Evolutionary conservation across 2,113 vertebrate genomes (phyloP).

Genomic region (Pungitius pungitius): DNA sequence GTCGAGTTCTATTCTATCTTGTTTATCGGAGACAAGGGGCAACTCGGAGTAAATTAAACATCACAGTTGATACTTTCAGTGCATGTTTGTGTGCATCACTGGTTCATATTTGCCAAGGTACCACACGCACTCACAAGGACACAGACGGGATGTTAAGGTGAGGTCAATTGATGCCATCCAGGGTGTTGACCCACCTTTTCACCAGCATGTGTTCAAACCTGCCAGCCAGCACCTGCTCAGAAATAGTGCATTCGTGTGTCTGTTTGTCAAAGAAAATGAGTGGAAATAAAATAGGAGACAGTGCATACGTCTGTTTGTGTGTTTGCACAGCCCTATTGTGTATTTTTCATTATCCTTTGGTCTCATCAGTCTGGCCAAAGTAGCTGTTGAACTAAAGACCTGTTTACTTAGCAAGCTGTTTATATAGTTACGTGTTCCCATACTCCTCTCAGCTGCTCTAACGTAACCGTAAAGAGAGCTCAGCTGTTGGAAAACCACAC

Average conservation of each 20-base stretch:
- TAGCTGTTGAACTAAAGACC: slow-evolving; percentile 42
- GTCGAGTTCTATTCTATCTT: background rate
- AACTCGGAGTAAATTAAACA: background rate
- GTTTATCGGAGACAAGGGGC: background rate
- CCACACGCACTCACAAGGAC: background rate
- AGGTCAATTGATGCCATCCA: slow-evolving; percentile 30
- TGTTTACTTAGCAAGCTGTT: slow-evolving; percentile 58
- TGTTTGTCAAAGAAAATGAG: slow-evolving; percentile 1
- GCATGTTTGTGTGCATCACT: slow-evolving; percentile 1
- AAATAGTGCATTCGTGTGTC: background rate
- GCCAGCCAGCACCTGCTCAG: slow-evolving; percentile 52
- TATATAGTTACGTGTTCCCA: slow-evolving; percentile 44
- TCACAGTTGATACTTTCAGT: background rate
- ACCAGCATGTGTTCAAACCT: slow-evolving; percentile 37
- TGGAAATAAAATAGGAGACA: slow-evolving; percentile 20
- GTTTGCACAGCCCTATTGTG: slow-evolving; percentile 24
- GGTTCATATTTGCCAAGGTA: slow-evolving; percentile 13
- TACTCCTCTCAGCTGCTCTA: slow-evolving; percentile 38
- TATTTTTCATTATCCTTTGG: slow-evolving; percentile 14
- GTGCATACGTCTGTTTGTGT: slow-evolving; percentile 12
- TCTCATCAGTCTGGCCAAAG: slow-evolving; percentile 36
- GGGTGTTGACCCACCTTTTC: slow-evolving; percentile 48
- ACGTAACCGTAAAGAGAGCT: slow-evolving; percentile 23
- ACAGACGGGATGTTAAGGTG: slow-evolving; percentile 23
- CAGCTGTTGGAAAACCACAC: background rate